Evolutionary conservation across 2,113 vertebrate species (phyloP), one percentile per base, ranked within the genome.

Genomic region (Tursiops truncatus): DNA sequence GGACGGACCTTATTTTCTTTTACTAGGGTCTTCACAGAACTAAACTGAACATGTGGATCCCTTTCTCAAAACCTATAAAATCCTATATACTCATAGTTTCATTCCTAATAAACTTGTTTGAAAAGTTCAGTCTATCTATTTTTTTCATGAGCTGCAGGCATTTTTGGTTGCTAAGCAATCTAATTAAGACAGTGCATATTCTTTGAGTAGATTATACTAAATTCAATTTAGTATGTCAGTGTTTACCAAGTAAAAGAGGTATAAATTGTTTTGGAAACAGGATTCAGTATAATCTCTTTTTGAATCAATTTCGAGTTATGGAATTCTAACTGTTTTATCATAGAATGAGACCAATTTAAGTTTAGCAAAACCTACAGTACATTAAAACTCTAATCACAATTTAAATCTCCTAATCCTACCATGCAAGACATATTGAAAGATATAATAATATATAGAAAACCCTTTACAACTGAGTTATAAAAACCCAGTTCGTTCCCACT

Each of bases 151-250:
- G 62, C 38, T 93, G 62, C 20, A 97, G 80, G 44, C 63, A 98
- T 96, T 97, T 98, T 98, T 58, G 97, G 94, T 94, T 96, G 89
- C 86, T 86, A 96, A 98, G 96, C 63, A 96, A 97, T 94, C 79
- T 86, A 97, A 98, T 95, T 47, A 84, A 97, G 70, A 71, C 63
- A 92, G 44, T 81, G 88, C 94, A 91, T 62, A 33, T 13, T 56
- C 36, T 97, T 93, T 98, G 92, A 97, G 94, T 89, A 98, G 68
- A 97, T 47, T 97, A 86, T 21, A 44, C 20, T 84, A 91, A 96
- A 98, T 96, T 97, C 4, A 81, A 70, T 97, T 97, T 84, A 96
- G 96, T 21, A 76, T 94, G 38, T 95, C 38, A 73, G 3, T 97
- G 13, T 97, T 98, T 97, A 89, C 50, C 70, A 74, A 97, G 58